phyloP scores from a whole-genome alignment of 2,113 vertebrate species.

The Stegostoma tigrinum region DNA sequence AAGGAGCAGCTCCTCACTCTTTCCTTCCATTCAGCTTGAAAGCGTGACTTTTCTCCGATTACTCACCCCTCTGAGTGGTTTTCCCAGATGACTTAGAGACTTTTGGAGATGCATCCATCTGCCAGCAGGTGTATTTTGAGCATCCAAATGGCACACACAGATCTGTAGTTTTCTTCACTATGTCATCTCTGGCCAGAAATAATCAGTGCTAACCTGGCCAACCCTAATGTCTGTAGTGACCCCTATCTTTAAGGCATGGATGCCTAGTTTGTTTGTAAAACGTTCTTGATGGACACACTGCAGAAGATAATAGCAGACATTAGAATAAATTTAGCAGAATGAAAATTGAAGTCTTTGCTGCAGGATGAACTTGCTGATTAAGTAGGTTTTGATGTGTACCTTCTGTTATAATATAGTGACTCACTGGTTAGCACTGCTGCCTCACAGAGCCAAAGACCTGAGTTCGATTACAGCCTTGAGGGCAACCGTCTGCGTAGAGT shows the following conservation, averaged over 20 bases:
- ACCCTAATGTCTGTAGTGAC: slow-evolving; percentile 50
- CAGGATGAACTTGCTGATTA: not conserved
- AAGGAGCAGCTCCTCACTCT: too few relatives aligned
- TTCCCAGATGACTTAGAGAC: too few relatives aligned
- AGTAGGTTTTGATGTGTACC: not conserved
- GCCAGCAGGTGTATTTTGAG: too few relatives aligned
- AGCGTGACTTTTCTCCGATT: too few relatives aligned
- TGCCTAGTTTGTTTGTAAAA: not conserved
- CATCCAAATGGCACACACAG: too few relatives aligned
- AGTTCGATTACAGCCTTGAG: too few relatives aligned
- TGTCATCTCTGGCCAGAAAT: not conserved
- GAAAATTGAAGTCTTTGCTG: not conserved
- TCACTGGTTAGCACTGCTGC: too few relatives aligned
- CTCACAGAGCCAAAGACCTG: too few relatives aligned
- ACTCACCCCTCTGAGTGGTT: too few relatives aligned
- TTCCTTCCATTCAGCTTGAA: too few relatives aligned
- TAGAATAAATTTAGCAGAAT: not conserved
- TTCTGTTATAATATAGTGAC: not conserved
- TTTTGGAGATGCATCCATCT: too few relatives aligned
- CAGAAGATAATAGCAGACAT: not conserved
- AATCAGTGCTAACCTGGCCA: slow-evolving; percentile 48
- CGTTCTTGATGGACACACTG: not conserved
- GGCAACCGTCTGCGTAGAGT: too few relatives aligned
- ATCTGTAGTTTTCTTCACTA: not conserved
- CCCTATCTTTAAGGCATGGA: not conserved